Conservation (phyloP, 2,113 vertebrate genomes). For the Oreochromis tanganicae region DNA sequence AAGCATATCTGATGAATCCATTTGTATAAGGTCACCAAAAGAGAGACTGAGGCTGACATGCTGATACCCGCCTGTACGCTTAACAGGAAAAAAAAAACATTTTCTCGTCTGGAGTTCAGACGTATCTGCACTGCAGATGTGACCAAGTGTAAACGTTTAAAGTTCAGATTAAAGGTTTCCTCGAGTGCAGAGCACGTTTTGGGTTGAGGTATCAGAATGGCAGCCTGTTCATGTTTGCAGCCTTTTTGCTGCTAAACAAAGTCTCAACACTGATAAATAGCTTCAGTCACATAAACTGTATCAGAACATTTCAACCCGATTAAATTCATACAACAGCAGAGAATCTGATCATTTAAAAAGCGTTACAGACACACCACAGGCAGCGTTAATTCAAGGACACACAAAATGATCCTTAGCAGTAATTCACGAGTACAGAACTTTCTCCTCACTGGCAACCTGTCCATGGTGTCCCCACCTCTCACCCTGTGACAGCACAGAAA, state of each 20-base stretch:
- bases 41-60: not conserved
- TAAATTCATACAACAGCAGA: constrained; percentile 1
- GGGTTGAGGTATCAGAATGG: not conserved
- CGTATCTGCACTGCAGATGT: constrained; percentile 33
- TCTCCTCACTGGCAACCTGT: not conserved
- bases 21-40: not conserved
- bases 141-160: not conserved
- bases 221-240: not conserved
- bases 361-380: not conserved
- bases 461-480: not conserved
- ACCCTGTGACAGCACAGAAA: not conserved
- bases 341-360: not conserved
- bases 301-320: constrained; percentile 28
- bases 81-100: not conserved
- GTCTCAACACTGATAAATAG: constrained; percentile 10
- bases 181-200: not conserved
- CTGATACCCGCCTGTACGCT: not conserved
- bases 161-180: not conserved
- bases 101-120: not conserved
- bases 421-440: not conserved
- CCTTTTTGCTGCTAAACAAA: not conserved
- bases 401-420: not conserved
- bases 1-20: not conserved
- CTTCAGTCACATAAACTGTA: constrained; percentile 17
- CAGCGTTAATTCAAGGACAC: not conserved